Base-by-base conservation (phyloP, 2,888 invertebrate genomes). In the Rhimphoctona megacephalus region DNA sequence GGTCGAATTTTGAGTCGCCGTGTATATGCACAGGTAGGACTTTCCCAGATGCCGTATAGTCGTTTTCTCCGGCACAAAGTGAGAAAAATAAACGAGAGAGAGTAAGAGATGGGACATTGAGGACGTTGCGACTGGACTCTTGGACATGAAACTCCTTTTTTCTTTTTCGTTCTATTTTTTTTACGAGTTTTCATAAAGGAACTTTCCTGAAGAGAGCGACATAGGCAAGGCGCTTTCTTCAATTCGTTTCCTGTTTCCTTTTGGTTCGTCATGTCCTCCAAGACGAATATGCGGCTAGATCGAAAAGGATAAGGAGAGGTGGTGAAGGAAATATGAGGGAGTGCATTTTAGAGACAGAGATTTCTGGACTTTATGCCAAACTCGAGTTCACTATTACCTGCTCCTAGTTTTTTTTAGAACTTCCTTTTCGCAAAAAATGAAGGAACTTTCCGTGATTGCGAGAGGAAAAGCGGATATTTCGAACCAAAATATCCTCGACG, bases 161-260 rank as follows among this genome's bases (percentile, higher is more conserved):
- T 79, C 76, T 72, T 33, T 36, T 11, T 36, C 52, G 22, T 43
- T 70, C 5, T 70, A 8, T 76, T 80, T 80, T 54, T 86, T 84
- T 69, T 72, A 81, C 70, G 81, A 86, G 73, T 87, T 85, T 82
- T 80, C 36, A 77, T 73, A 67, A 73, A 82, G 67, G 66, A 85
- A 86, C 74, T 83, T 79, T 83, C 61, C 33, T 25, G 19, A 39
- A 69, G 39, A 17, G 46, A 70, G 61, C 61, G 69, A 79, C 11
- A 54, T n/a, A 33, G 76, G 22, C 49, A 52, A 46, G 52, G n/a
- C 4, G 49, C 2, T 69, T 79, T 49, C 43, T 46, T 30, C 61
- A 39, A 76, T 61, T 64, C 61, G 61, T 61, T 79, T 69, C 54
- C 67, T 69, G 36, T 79, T 22, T 78, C 78, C 39, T 67, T 30